Base-by-base conservation (phyloP, 2,113 vertebrate species). In the Phainopepla nitens region DNA sequence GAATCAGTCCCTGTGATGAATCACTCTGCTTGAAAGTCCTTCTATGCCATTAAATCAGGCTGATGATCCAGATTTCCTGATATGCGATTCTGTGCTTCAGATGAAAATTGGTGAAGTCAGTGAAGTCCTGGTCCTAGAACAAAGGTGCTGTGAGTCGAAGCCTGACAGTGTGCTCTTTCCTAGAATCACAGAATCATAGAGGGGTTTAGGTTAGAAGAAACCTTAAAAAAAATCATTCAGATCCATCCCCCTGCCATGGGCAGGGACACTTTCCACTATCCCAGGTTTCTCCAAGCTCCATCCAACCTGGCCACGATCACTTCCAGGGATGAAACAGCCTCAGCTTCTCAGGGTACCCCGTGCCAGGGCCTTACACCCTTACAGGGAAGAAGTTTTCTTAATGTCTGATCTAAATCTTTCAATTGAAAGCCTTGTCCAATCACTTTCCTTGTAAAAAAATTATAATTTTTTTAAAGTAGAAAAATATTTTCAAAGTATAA, bases 31-130 rank as follows among this genome's bases (percentile, higher is more conserved):
- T 8, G 0, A 56, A 82, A 93, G 71, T 45, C 54, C 82, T 96
- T 51, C 87, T 65, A 8, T n/a, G 7, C 73, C 87, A 62, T 77
- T 71, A 71, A 78, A 84, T 88, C 57, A 58, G 71, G 42, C 50
- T 82, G 90, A 82, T 80, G 47, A 87, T 93, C 82, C 82, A 65
- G 58, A 87, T 84, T 89, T 89, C 68, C 76, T 82, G 77, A 56
- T 71, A 7, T 21, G 64, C 15, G 27, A 56, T 68, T 89, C 60
- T 31, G 44, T 56, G 60, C 89, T 78, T 81, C 39, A 18, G 80
- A 58, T 70, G 77, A 35, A 90, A 90, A 86, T 15, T 35, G 50
- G 33, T 39, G 68, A 77, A 92, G 79, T 20, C 75, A 50, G 39
- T 66, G 36, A 86, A 77, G 58, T 70, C 23, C 35, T 11, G 57